phyloP scores from a whole-genome alignment of 2,888 invertebrate species.

The Calameuta idolon region DNA sequence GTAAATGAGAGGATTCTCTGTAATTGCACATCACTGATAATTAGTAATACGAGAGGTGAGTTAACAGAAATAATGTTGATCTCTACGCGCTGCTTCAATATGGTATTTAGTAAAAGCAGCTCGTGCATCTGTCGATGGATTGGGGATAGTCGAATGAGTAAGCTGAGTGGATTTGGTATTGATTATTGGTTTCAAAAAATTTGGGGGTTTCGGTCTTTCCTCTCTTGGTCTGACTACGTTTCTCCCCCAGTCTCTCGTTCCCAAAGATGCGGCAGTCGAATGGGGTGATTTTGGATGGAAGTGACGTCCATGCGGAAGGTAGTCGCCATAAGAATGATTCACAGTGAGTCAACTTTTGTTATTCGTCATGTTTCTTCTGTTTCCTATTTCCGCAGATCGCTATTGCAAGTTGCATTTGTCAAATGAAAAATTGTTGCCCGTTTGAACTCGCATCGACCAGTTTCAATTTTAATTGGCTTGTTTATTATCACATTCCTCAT shows the following conservation, averaged over 20 bases:
- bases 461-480: background rate
- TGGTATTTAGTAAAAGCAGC: background rate
- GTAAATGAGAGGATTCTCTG: no score
- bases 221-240: constrained; percentile 16
- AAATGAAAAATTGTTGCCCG: background rate
- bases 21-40: no score
- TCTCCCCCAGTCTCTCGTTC: constrained; percentile 6
- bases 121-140: background rate
- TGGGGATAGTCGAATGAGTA: background rate
- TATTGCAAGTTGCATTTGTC: background rate
- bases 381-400: background rate
- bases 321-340: background rate
- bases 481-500: background rate
- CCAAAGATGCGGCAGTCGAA: background rate
- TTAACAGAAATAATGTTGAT: no score
- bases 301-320: background rate
- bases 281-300: background rate
- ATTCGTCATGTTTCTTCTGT: background rate
- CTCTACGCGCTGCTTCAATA: no score
- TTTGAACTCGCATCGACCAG: background rate
- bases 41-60: no score
- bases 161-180: constrained; percentile 33
- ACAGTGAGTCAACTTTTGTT: background rate
- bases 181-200: constrained; percentile 37
- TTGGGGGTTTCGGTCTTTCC: constrained; percentile 18